Conservation (phyloP, 1,140 invertebrate species). For the Brachionus koreanus region DNA sequence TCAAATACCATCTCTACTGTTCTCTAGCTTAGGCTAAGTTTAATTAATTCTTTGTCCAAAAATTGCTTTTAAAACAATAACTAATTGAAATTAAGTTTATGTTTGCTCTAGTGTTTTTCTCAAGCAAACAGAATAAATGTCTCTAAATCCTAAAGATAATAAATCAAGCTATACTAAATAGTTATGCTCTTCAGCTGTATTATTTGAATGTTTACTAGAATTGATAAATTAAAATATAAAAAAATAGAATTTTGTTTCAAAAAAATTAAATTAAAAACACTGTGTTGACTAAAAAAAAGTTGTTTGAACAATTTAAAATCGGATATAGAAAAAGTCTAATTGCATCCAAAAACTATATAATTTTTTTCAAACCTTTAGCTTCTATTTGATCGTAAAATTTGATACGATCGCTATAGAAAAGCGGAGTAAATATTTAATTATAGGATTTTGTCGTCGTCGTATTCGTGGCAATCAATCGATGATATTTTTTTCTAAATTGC, state of each 20-base stretch:
- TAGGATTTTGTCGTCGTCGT: slow-evolving; percentile 20
- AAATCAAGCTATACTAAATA: not conserved
- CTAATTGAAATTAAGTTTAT: slow-evolving; percentile 30
- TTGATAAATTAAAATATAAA: not conserved
- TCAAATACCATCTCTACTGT: slow-evolving; percentile 26
- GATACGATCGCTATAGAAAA: not conserved
- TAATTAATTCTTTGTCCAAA: slow-evolving; percentile 39
- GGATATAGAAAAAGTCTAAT: not conserved
- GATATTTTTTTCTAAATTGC: not conserved
- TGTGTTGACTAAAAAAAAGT: not conserved
- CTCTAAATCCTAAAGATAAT: slow-evolving; percentile 42
- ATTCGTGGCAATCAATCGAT: not conserved
- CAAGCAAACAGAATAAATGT: slow-evolving; percentile 34
- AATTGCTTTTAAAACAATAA: slow-evolving; percentile 6
- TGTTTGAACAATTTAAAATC: not conserved
- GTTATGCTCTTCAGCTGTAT: not conserved
- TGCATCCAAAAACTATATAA: not conserved
- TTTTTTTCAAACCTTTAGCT: not conserved
- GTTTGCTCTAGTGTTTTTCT: slow-evolving; percentile 21
- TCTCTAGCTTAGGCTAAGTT: slow-evolving; percentile 1
- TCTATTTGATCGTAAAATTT: not conserved
- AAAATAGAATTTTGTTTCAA: not conserved
- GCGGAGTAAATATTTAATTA: slow-evolving; percentile 28
- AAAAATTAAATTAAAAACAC: not conserved
- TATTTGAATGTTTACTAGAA: not conserved